Conservation (phyloP, 2,888 invertebrate species). For the Chrysolina haemoptera region DNA sequence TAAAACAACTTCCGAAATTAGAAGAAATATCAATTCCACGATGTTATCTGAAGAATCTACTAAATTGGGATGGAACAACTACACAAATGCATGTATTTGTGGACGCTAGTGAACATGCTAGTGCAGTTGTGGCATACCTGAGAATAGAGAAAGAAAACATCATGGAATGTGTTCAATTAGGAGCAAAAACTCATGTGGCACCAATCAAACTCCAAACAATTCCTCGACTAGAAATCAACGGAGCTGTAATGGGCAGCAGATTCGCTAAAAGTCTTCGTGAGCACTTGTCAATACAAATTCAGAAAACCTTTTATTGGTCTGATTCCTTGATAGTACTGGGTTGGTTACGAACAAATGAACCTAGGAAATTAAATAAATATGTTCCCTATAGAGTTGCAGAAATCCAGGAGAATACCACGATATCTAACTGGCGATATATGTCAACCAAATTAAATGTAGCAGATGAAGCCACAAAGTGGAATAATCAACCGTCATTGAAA, state of each 20-base stretch:
- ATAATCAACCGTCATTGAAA: constrained; percentile 14
- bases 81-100: constrained; percentile 35
- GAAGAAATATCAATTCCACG: constrained; percentile 48
- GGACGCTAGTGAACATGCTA: constrained; percentile 50
- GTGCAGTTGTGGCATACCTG: constrained; percentile 50
- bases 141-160: constrained; percentile 28
- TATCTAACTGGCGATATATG: constrained; percentile 53
- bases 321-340: constrained; percentile 55
- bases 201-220: constrained; percentile 52
- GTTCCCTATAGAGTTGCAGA: constrained; percentile 53
- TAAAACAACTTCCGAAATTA: constrained; percentile 43
- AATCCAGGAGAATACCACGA: constrained; percentile 38
- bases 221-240: constrained; percentile 51
- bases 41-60: constrained; percentile 39
- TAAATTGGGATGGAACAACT: neutral
- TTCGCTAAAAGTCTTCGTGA: constrained; percentile 37
- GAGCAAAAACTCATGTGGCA: constrained; percentile 53
- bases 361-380: constrained; percentile 53
- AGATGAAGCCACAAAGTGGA: constrained; percentile 51
- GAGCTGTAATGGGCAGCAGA: constrained; percentile 48
- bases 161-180: constrained; percentile 28
- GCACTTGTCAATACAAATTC: constrained; percentile 39
- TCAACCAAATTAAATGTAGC: constrained; percentile 51
- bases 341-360: constrained; percentile 53
- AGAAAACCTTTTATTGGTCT: constrained; percentile 50